Percentiles rank a stretch among this genome's conserved stretches.
Conservation (phyloP, 2,113 vertebrate species). For the Xiphias gladius region DNA sequence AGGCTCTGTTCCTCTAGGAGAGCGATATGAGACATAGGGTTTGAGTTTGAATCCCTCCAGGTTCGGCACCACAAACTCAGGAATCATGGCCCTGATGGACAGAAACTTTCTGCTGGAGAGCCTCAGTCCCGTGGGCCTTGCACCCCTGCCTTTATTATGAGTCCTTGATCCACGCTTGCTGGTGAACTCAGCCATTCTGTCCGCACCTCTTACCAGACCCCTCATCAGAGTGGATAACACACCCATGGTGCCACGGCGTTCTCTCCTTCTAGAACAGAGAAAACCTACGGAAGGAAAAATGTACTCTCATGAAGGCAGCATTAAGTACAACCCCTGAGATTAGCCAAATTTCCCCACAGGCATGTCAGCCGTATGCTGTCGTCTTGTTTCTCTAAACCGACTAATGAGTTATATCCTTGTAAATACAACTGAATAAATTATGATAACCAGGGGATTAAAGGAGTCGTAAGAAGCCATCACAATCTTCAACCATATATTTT, state of each 20-base stretch:
- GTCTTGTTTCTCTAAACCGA: too few species aligned
- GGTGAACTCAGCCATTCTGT: slow-evolving; percentile 91
- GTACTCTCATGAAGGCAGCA: not conserved
- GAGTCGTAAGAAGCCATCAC: not conserved
- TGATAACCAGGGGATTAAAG: not conserved
- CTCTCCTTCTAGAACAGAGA: not conserved
- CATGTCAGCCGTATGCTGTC: not conserved
- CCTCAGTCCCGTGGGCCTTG: slow-evolving; percentile 80
- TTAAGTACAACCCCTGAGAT: not conserved
- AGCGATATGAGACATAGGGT: slow-evolving; percentile 92
- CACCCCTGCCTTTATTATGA: slow-evolving; percentile 87
- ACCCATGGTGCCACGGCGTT: slow-evolving; percentile 84
- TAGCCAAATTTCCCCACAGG: accelerated
- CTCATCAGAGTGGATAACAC: slow-evolving; percentile 86
- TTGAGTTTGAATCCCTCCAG: slow-evolving; percentile 91
- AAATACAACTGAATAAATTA: too few species aligned
- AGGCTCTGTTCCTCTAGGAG: slow-evolving; percentile 80
- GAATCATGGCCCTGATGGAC: slow-evolving; percentile 87
- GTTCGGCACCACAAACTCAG: slow-evolving; percentile 91
- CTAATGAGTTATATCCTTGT: too few species aligned
- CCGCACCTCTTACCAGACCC: slow-evolving; percentile 89
- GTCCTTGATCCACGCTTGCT: slow-evolving; percentile 92
- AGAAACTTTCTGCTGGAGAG: slow-evolving; percentile 86
- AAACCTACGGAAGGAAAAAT: not conserved
- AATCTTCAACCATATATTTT: not conserved